These are phyloP conservation scores for Steinernema feltiae DNA, from an alignment of 1,140 invertebrate species.

Conservation along the genomic window DNA sequence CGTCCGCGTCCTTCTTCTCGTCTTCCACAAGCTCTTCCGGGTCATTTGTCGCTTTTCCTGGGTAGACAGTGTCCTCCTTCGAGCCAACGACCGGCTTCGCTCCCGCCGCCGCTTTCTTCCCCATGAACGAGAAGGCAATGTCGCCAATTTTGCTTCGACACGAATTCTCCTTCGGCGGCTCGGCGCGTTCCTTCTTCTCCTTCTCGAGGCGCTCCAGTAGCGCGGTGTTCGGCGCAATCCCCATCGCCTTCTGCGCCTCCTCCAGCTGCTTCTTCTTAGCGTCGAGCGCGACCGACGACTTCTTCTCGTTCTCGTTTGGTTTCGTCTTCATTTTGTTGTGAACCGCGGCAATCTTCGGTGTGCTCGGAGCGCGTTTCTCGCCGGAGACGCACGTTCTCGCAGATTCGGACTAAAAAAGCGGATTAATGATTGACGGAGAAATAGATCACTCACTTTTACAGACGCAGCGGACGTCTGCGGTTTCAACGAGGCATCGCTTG, in stretches of 20 bases:
- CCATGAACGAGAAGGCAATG: neutral
- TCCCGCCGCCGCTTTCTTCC: neutral
- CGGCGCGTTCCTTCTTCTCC: neutral
- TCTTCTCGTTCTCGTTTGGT: too few relatives aligned
- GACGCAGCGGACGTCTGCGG: too few relatives aligned
- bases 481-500: too few relatives aligned
- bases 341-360: too few relatives aligned
- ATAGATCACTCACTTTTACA: too few relatives aligned
- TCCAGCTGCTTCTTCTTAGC: neutral
- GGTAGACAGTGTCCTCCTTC: neutral
- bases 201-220: neutral
- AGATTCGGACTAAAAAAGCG: too few relatives aligned
- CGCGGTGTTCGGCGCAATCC: neutral
- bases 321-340: too few relatives aligned
- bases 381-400: neutral
- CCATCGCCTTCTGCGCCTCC: neutral
- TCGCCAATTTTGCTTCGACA: neutral
- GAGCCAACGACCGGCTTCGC: too few relatives aligned
- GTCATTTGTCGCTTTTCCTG: neutral
- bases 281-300: neutral
- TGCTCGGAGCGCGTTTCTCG: too few relatives aligned
- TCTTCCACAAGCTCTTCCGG: neutral
- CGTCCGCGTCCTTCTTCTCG: neutral
- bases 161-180: neutral
- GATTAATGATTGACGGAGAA: too few relatives aligned